Base-by-base conservation (phyloP, 2,888 invertebrate genomes). In the Melanotus villosus region DNA sequence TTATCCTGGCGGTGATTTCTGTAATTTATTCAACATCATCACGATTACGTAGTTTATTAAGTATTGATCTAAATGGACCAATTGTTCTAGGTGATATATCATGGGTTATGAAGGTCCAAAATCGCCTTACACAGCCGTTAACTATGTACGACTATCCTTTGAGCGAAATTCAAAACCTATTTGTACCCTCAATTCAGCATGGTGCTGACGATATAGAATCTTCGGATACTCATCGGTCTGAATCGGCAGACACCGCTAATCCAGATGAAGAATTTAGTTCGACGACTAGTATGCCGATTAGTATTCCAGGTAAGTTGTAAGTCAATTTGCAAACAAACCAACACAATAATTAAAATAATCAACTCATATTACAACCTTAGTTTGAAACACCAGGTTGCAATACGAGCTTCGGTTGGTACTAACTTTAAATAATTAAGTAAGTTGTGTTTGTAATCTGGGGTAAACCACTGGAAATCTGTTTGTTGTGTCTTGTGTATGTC, bases 21-120 rank as follows among this genome's bases (percentile, higher is more conserved):
- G n/a, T n/a, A n/a, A n/a, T n/a, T n/a, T n/a, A n/a, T n/a, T n/a
- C n/a, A n/a, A n/a, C n/a, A n/a, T n/a, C n/a, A n/a, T n/a, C n/a
- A n/a, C n/a, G n/a, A n/a, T n/a, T n/a, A n/a, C n/a, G n/a, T n/a
- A n/a, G n/a, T n/a, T n/a, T n/a, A n/a, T n/a, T n/a, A n/a, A n/a
- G n/a, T n/a, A n/a, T n/a, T n/a, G n/a, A n/a, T n/a, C n/a, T n/a
- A n/a, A n/a, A n/a, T n/a, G n/a, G n/a, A n/a, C n/a, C n/a, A n/a
- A n/a, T n/a, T n/a, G n/a, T n/a, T n/a, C n/a, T 66, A 83, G 84
- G 98, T 5, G 95, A 96, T 84, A 92, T 94, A 80, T 93, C 96
- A 10, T 98, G 96, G 96, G 92, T 96, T 82, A 94, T 96, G 91
- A 90, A 96, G 72, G 90, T 96, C 77, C 96, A 98, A 86, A 98